phyloP scores from a whole-genome alignment of 1,140 invertebrate genomes.

The Drosophila lacertosa region DNA sequence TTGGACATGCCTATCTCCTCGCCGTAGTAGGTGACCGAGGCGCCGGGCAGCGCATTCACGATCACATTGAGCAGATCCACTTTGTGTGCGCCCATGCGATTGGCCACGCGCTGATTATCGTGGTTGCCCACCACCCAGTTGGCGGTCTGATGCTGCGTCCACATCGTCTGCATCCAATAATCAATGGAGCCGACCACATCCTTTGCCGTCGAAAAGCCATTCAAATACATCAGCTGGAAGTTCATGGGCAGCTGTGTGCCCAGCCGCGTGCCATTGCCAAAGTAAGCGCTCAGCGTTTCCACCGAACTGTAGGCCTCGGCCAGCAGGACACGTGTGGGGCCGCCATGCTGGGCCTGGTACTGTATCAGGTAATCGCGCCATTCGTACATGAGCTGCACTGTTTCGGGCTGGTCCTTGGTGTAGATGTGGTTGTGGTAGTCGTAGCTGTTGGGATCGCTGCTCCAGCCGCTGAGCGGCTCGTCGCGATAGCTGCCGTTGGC shows the following conservation, averaged over 20 bases:
- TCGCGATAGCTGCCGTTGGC: slow-evolving; percentile 85
- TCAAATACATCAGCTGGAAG: slow-evolving; percentile 84
- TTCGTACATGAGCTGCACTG: slow-evolving; percentile 85
- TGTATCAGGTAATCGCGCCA: slow-evolving; percentile 86
- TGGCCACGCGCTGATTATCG: slow-evolving; percentile 86
- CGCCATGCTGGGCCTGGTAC: slow-evolving; percentile 77
- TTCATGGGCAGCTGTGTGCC: slow-evolving; percentile 88
- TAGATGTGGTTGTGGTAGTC: slow-evolving; percentile 85
- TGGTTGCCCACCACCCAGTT: slow-evolving; percentile 87
- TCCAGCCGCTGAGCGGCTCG: slow-evolving; percentile 80
- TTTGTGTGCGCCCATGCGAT: slow-evolving; percentile 86
- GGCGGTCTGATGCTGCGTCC: slow-evolving; percentile 81
- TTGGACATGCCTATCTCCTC: slow-evolving; percentile 93
- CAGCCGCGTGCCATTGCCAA: slow-evolving; percentile 84
- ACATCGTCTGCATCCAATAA: slow-evolving; percentile 85
- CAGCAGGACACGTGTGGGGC: slow-evolving; percentile 87
- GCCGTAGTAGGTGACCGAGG: slow-evolving; percentile 91
- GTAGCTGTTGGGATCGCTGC: slow-evolving; percentile 82
- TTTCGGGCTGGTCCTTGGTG: slow-evolving; percentile 85
- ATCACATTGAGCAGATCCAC: slow-evolving; percentile 89
- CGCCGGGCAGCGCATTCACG: slow-evolving; percentile 88
- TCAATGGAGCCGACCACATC: slow-evolving; percentile 84
- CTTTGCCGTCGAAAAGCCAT: slow-evolving; percentile 74
- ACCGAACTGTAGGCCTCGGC: slow-evolving; percentile 87
- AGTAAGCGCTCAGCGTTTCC: slow-evolving; percentile 85